phyloP scores from a whole-genome alignment of 2,888 invertebrate genomes.

The Anagyrus pseudococci region DNA sequence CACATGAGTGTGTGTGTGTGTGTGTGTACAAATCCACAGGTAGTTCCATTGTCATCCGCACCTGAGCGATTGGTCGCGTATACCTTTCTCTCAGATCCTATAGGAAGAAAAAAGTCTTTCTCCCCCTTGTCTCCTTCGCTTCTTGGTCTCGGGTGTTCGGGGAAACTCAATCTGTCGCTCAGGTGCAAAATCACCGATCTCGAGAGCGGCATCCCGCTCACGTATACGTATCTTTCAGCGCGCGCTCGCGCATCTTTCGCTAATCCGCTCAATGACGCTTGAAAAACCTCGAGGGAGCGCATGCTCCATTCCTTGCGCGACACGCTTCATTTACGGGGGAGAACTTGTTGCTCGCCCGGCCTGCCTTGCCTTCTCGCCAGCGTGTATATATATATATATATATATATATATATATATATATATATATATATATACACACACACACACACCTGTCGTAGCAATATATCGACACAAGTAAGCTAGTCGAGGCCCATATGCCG shows the following conservation, averaged over 20 bases:
- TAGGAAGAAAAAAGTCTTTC: too few species aligned
- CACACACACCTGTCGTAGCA: background rate
- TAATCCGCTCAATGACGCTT: slow-evolving; percentile 40
- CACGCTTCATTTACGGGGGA: slow-evolving; percentile 22
- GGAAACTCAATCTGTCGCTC: slow-evolving; percentile 35
- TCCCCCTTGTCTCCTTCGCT: too few species aligned
- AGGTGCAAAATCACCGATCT: slow-evolving; percentile 36
- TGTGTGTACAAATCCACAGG: too few species aligned
- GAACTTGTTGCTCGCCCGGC: slow-evolving; percentile 21
- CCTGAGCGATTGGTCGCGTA: too few species aligned
- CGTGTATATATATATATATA: background rate
- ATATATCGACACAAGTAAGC: slow-evolving; percentile 16
- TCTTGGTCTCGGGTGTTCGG: background rate
- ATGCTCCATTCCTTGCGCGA: slow-evolving; percentile 11
- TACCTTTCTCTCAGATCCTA: too few species aligned
- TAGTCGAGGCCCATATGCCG: too few species aligned
- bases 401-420: slow-evolving; percentile 9
- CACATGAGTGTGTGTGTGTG: too few species aligned
- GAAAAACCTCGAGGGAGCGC: slow-evolving; percentile 29
- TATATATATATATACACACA: background rate
- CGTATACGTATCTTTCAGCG: slow-evolving; percentile 4
- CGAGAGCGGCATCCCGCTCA: slow-evolving; percentile 2
- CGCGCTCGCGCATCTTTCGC: slow-evolving; percentile 1
- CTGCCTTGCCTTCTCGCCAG: slow-evolving; percentile 21
- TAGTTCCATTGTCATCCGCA: too few species aligned